Conservation (phyloP, 2,113 vertebrate species). For the Neolamprologus ventralis region DNA sequence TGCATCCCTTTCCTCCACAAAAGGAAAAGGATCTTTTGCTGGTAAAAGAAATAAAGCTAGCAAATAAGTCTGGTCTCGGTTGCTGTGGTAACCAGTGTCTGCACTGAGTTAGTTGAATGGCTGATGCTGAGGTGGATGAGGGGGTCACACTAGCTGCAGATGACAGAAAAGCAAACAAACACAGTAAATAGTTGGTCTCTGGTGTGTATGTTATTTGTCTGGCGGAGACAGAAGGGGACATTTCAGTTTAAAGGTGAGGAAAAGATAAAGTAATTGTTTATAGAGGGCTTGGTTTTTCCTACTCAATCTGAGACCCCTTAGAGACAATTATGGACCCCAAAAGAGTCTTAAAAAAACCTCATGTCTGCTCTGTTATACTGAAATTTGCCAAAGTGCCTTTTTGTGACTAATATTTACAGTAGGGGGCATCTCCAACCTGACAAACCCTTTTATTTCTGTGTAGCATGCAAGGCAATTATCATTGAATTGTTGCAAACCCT, state of each 20-base stretch:
- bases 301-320: neutral
- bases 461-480: neutral
- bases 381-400: neutral
- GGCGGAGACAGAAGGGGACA: neutral
- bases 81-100: slow-evolving; percentile 55
- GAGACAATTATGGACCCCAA: neutral
- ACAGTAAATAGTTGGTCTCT: slow-evolving; percentile 13
- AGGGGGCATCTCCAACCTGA: neutral
- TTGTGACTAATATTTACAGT: neutral
- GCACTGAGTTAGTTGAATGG: slow-evolving; percentile 21
- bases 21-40: slow-evolving; percentile 10
- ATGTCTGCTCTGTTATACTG: neutral
- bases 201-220: slow-evolving; percentile 9
- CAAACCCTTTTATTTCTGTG: neutral
- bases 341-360: neutral
- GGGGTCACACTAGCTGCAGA: slow-evolving; percentile 10
- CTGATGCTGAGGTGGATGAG: neutral
- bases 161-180: slow-evolving; percentile 38
- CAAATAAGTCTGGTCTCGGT: slow-evolving; percentile 40
- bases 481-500: neutral
- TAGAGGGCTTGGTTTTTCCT: neutral
- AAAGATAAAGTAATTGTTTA: neutral
- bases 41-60: slow-evolving; percentile 25
- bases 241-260: neutral
- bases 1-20: neutral